These are phyloP conservation scores for Nannoperca obscura DNA, from an alignment of 2,797 vertebrate genomes.

Conservation along the genomic window DNA sequence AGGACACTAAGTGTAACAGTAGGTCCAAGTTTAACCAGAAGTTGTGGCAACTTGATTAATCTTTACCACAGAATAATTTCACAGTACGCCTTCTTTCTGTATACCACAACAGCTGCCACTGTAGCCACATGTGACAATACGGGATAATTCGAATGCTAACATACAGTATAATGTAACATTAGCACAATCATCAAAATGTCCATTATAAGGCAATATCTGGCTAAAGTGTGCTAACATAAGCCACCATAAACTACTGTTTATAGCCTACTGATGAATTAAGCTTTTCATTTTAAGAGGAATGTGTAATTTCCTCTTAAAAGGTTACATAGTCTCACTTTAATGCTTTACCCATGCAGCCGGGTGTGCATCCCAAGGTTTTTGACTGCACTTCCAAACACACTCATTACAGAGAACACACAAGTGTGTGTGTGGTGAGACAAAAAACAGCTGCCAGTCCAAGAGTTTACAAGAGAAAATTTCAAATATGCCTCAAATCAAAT, in stretches of 20 bases:
- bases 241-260: background rate
- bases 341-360: slow-evolving; percentile 1
- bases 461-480: slow-evolving; percentile 66
- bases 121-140: background rate
- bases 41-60: no score
- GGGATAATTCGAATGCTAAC: background rate
- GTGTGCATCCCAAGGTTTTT: slow-evolving; percentile 26
- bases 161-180: background rate
- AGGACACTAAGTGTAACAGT: background rate
- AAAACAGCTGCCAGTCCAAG: slow-evolving; percentile 68
- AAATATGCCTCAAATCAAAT: slow-evolving; percentile 72
- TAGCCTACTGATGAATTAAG: background rate
- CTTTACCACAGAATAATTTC: background rate
- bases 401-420: slow-evolving; percentile 33
- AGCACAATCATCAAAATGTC: background rate
- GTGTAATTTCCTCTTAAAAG: slow-evolving; percentile 19
- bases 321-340: slow-evolving; percentile 1
- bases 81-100: no score
- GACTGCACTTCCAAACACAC: slow-evolving; percentile 20
- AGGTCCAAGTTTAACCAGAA: background rate
- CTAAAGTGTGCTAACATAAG: background rate
- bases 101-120: background rate
- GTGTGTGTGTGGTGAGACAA: slow-evolving; percentile 54
- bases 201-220: background rate
- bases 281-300: slow-evolving; percentile 10